Conservation (phyloP, 2,113 vertebrate genomes). For the Chaetops frenatus region DNA sequence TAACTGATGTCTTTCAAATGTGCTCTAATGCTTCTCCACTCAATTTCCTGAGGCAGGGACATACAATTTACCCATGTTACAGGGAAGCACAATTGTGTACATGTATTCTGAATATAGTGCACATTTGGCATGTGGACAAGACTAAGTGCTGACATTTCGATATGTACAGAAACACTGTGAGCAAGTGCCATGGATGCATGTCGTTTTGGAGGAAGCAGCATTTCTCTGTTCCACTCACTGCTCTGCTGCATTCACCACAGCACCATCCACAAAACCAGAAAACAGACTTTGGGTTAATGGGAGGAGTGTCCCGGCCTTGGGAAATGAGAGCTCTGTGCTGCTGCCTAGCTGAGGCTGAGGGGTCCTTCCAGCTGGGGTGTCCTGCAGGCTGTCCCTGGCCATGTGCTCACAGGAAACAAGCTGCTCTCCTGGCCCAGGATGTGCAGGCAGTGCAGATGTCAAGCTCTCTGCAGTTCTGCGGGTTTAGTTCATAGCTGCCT, state of each 20-base stretch:
- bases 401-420: not conserved
- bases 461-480: not conserved
- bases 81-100: not conserved
- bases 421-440: not conserved
- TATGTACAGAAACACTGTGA: not conserved
- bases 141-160: not conserved
- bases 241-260: not conserved
- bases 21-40: not conserved
- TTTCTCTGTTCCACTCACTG: not conserved
- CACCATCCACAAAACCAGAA: not conserved
- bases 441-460: not conserved
- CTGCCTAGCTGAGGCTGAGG: not conserved
- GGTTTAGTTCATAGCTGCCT: not conserved
- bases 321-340: not conserved
- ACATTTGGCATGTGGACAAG: not conserved
- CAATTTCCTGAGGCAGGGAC: not conserved
- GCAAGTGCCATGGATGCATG: not conserved
- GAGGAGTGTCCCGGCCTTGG: not conserved
- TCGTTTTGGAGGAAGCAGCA: not conserved
- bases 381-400: not conserved
- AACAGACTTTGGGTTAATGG: not conserved
- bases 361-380: not conserved
- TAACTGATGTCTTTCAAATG: not conserved
- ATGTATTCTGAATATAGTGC: not conserved
- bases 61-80: not conserved